Base-by-base conservation (phyloP, 1,140 invertebrate species). In the Musca domestica region DNA sequence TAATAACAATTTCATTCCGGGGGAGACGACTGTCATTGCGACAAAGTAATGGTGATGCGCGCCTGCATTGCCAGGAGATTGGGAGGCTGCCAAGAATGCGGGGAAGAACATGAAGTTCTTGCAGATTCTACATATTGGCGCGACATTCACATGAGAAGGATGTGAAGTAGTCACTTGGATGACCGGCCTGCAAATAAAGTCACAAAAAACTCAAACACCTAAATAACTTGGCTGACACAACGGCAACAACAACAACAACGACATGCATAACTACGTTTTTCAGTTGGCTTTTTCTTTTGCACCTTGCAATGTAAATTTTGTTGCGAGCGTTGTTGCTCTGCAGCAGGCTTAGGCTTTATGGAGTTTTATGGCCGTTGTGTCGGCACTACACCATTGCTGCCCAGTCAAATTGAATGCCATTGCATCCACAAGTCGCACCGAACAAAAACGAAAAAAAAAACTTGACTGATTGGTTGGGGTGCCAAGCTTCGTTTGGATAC, bases 401-500 rank as follows among this genome's bases (percentile, higher is more conserved):
- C 15, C 7, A 10, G 6, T 51, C 20, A 20, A 2, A 17, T n/a
- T 58, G 54, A n/a, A 25, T 54, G 27, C 19, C 27, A 19, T 34
- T 41, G 47, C 15, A 22, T 48, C 22, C 48, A 20, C 6, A 52
- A 10, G 46, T 20, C 54, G 46, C 46, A 46, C 58, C 34, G 61
- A 23, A 58, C 12, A 58, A 2, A 9, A 22, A 9, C 9, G 3
- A 15, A 61, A 17, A 27, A 73, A 75, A 75, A 73, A 74, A 74
- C 72, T 76, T 76, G 74, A 76, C 74, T 76, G 74, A 76, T 76
- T 74, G 73, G 72, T 71, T 73, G 71, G 70, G 30, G 56, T 12
- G n/a, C 17, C 27, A 12, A 34, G 27, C 27, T 30, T 61, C 27
- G 56, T 23, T n/a, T 15, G n/a, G 20, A 23, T 20, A 54, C 52